These are phyloP conservation scores for Microcebus lehilahytsara DNA, from an alignment of 2,113 vertebrate species.

Conservation along the genomic window DNA sequence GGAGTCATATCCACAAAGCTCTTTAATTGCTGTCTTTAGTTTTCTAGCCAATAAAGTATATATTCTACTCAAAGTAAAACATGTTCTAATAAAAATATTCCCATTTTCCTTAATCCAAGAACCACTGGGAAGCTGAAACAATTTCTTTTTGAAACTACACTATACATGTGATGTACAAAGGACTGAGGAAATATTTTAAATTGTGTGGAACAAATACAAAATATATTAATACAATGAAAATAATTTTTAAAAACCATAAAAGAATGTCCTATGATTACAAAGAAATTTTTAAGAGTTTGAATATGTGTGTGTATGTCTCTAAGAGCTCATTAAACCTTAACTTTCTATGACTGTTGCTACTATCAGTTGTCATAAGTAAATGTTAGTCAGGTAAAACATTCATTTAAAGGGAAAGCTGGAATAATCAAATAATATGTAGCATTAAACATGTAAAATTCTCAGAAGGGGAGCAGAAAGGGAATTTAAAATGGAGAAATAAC, in stretches of 20 bases:
- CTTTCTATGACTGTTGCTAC: neutral
- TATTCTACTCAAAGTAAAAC: neutral
- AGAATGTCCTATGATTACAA: neutral
- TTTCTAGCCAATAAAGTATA: neutral
- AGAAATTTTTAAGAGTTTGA: neutral
- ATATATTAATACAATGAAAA: neutral
- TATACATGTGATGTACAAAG: neutral
- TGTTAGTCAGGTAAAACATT: neutral
- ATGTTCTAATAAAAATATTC: neutral
- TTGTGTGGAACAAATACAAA: neutral
- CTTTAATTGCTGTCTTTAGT: neutral
- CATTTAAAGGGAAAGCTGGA: neutral
- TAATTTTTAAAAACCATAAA: neutral
- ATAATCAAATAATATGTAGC: neutral
- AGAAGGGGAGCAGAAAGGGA: neutral
- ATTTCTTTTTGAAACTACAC: neutral
- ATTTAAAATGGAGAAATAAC: neutral
- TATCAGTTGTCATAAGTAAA: neutral
- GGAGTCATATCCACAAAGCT: neutral
- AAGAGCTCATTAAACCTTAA: slow-evolving; percentile 15
- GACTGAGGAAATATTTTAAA: neutral
- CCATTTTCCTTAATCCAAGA: neutral
- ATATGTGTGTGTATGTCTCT: slow-evolving; percentile 12
- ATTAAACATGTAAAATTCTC: neutral
- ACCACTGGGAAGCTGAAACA: neutral